Evolutionary conservation across 2,113 vertebrate genomes (phyloP).

Genomic region (Gadus chalcogrammus): DNA sequence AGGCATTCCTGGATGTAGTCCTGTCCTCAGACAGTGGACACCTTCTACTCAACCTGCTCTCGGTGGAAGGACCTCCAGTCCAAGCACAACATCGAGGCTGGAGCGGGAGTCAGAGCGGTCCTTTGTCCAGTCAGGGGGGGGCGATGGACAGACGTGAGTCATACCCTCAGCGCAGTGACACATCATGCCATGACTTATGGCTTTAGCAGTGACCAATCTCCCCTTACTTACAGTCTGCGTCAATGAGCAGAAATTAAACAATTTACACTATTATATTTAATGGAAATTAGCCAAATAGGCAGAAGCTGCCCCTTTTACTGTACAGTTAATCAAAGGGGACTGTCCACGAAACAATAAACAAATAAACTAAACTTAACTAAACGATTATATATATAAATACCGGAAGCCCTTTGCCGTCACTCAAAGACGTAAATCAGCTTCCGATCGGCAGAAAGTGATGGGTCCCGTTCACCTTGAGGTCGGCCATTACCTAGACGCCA

Average conservation of each 20-base stretch:
- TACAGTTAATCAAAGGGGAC: too few species aligned
- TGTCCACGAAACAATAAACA: too few species aligned
- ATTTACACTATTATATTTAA: too few species aligned
- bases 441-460: too few species aligned
- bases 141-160: constrained; percentile 47
- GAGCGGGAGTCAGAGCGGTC: constrained; percentile 38
- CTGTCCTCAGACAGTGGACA: constrained; percentile 45
- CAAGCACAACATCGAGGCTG: constrained; percentile 60
- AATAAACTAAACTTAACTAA: too few species aligned
- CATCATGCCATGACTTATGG: constrained; percentile 46
- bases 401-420: too few species aligned
- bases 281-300: too few species aligned
- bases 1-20: constrained; percentile 39
- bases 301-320: too few species aligned
- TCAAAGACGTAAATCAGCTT: too few species aligned
- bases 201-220: constrained; percentile 32
- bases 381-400: too few species aligned
- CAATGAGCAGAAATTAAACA: not conserved
- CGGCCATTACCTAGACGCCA: not conserved
- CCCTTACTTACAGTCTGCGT: constrained; percentile 44
- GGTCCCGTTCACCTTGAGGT: not conserved
- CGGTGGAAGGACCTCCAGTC: constrained; percentile 44
- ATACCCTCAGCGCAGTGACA: constrained; percentile 15
- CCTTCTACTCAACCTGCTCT: constrained; percentile 47
- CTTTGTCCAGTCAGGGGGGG: constrained; percentile 37